Evolutionary conservation across 37 sponge, comb jelly and placozoan species (phyloP).

Genomic region (Dysidea cf. avara): DNA sequence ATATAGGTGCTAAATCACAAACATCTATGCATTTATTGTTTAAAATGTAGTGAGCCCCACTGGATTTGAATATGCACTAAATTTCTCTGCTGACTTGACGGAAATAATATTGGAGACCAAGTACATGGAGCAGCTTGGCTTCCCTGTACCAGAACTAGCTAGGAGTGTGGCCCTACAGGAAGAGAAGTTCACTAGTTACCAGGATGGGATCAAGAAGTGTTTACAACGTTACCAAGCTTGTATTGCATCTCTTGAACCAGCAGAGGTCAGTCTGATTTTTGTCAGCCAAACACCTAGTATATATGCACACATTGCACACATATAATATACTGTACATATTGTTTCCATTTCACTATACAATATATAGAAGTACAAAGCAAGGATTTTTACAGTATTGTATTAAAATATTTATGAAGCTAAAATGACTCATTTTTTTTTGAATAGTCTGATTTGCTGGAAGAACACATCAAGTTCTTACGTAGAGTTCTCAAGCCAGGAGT

Average conservation of each 20-base stretch:
- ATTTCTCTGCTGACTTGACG: constrained; percentile 89
- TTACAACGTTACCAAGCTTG: constrained; percentile 62
- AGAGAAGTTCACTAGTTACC: constrained; percentile 82
- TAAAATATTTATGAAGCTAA: not conserved
- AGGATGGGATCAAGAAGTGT: constrained; percentile 71
- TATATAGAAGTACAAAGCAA: too few relatives aligned
- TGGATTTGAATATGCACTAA: constrained; percentile 77
- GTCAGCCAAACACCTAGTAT: too few relatives aligned
- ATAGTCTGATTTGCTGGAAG: constrained; percentile 82
- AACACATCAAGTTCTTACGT: constrained; percentile 83
- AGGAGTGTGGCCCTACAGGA: constrained; percentile 96
- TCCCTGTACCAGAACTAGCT: constrained; percentile 80
- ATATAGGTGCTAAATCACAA: too few relatives aligned
- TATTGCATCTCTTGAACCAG: constrained; percentile 50
- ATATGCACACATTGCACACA: not conserved
- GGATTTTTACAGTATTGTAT: not conserved
- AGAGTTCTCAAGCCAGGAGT: constrained; percentile 82
- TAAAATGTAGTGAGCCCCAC: too few relatives aligned
- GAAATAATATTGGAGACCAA: constrained; percentile 91
- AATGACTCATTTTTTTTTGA: too few relatives aligned
- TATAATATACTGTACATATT: not conserved
- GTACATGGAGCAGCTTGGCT: constrained; percentile 96
- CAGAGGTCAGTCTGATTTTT: constrained; percentile 53
- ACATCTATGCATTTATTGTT: too few relatives aligned
- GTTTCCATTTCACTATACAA: too few relatives aligned